These are phyloP conservation scores for Paramormyrops hopkinsi DNA, from an alignment of 2,797 vertebrate species.

Conservation along the genomic window DNA sequence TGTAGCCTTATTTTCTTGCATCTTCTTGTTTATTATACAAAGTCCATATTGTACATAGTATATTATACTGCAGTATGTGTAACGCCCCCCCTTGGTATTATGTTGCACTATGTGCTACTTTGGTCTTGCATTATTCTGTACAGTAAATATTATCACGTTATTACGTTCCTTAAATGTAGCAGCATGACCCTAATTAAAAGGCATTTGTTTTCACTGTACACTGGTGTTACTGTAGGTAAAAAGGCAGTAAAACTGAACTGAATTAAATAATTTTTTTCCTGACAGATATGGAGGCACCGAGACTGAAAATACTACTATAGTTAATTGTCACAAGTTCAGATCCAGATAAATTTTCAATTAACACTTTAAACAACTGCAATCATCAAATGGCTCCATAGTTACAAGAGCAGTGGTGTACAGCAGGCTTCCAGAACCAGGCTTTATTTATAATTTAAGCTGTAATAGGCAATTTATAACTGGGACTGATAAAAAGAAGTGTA, in stretches of 20 bases:
- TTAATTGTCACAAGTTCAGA: not conserved
- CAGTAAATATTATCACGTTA: not conserved
- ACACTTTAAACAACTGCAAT: not conserved
- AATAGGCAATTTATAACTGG: not conserved
- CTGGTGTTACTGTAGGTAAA: not conserved
- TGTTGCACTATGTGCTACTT: not conserved
- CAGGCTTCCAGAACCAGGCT: not conserved
- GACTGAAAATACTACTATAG: not conserved
- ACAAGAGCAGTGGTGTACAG: not conserved
- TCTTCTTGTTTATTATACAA: not conserved
- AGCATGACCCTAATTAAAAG: not conserved
- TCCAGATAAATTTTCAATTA: conserved; percentile 8
- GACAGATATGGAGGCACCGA: not conserved
- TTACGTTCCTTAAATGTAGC: not conserved
- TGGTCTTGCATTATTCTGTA: not conserved
- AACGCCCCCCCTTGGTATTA: not conserved
- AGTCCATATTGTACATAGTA: not conserved
- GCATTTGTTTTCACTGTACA: not conserved
- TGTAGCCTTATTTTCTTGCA: not conserved
- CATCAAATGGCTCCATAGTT: not conserved
- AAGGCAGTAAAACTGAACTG: not conserved
- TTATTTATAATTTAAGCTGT: not conserved
- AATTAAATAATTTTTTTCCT: not conserved
- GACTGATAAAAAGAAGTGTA: not conserved
- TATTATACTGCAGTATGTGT: not conserved